Evolutionary conservation across 2,888 invertebrate genomes (phyloP).

Genomic region (Trissoscelio sp.): DNA sequence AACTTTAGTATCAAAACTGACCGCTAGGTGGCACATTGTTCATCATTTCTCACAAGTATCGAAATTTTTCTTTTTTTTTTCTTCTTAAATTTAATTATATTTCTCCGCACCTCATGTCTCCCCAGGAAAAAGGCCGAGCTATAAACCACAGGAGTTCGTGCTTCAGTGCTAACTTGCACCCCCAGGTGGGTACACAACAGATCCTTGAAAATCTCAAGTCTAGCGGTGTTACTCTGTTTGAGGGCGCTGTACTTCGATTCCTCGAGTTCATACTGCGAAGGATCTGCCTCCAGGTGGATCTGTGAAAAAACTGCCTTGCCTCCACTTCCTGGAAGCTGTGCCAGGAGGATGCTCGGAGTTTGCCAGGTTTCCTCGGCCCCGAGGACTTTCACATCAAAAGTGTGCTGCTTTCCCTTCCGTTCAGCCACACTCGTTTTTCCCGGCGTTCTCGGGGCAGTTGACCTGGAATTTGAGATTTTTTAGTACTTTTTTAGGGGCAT

Average conservation of each 20-base stretch:
- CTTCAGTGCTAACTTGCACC: constrained; percentile 85
- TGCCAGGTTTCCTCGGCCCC: constrained; percentile 95
- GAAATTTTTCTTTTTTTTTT: background rate
- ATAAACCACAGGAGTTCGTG: constrained; percentile 80
- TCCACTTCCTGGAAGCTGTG: constrained; percentile 86
- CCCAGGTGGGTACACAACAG: constrained; percentile 89
- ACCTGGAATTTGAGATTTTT: constrained; percentile 62
- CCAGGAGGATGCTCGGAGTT: constrained; percentile 91
- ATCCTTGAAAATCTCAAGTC: constrained; percentile 91
- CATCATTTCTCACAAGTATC: background rate
- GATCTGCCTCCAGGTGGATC: constrained; percentile 93
- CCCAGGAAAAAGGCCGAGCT: constrained; percentile 91
- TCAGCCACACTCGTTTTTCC: constrained; percentile 78
- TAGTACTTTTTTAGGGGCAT: constrained; percentile 33
- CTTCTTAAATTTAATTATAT: background rate
- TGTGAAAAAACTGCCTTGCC: constrained; percentile 92
- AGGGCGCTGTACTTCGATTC: constrained; percentile 86
- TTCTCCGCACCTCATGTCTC: constrained; percentile 88
- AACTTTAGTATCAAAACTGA: too few species aligned
- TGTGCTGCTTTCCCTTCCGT: constrained; percentile 86
- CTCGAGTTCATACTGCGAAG: constrained; percentile 87
- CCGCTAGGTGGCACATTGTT: too few species aligned
- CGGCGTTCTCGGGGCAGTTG: constrained; percentile 76
- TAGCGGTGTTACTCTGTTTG: constrained; percentile 87
- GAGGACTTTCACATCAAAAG: constrained; percentile 90